Base-by-base conservation (phyloP, 2,113 vertebrate genomes). In the Pavo muticus region DNA sequence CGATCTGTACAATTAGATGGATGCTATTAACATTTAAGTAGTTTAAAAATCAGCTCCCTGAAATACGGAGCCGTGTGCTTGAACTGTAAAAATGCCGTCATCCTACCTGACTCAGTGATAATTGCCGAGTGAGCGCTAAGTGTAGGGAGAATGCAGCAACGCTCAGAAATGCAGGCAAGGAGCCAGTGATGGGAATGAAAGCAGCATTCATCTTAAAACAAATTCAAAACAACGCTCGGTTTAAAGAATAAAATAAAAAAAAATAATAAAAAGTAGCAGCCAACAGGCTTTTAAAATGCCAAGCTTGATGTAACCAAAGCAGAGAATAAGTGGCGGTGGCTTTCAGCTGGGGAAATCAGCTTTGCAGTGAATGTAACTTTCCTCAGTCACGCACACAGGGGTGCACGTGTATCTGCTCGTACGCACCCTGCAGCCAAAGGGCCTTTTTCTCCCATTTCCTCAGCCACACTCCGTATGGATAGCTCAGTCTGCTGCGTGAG, bases 231-330 rank as follows among this genome's bases (percentile, higher is more conserved):
- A 98, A 96, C 96, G 84, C 40, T 40, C 84, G 93, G 94, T 97
- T 97, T 97, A 95, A 97, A 97, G 82, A 15, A 96, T 94, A 97
- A 79, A 94, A 95, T 88, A 87, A 10, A 20, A 12, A 30, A 37
- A 2, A 7, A 44, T 12, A 48, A 48, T 23, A 54, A 15, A 32
- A 24, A 9, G 18, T 48, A 72, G 40, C 48, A 57, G 30, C 30
- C 32, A 84, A 57, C 85, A 96, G 90, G 97, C 97, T 98, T 98
- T 98, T 98, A 98, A 98, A 97, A 97, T 97, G 98, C 97, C 97
- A 97, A 94, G 96, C 97, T 97, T 98, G 97, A 98, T 97, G 96
- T 97, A 97, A 97, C 93, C 95, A 91, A 88, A 90, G 96, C 94
- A 96, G 96, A 97, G 96, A 97, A 56, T 92, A 97, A 97, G 92